phyloP scores from a whole-genome alignment of 2,888 invertebrate species.

The Drosophila subsilvestris region DNA sequence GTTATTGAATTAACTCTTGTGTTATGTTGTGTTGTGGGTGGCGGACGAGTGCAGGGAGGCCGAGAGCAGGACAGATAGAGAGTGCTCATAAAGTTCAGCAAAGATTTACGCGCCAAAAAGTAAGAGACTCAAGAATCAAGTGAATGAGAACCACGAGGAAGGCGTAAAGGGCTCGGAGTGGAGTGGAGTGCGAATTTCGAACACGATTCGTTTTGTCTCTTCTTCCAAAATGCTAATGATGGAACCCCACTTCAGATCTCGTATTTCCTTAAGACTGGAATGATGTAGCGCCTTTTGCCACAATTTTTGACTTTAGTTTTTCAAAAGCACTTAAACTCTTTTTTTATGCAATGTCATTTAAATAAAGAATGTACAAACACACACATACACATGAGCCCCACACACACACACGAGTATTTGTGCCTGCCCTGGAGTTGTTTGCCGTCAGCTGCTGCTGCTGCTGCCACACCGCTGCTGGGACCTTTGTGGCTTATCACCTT shows the following conservation, averaged over 20 bases:
- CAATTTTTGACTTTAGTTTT: conserved; percentile 34
- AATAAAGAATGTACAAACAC: conserved; percentile 35
- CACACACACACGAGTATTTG: neutral
- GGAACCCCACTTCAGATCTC: conserved; percentile 34
- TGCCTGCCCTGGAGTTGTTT: conserved; percentile 23
- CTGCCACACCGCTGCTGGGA: conserved; percentile 26
- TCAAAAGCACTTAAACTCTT: conserved; percentile 33
- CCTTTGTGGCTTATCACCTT: conserved; percentile 45
- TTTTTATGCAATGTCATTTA: conserved; percentile 43
- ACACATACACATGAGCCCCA: neutral
- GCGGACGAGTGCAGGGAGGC: neutral
- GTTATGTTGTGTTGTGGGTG: neutral
- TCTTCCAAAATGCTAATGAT: conserved; percentile 18
- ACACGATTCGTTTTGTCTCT: conserved; percentile 18
- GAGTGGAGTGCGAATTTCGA: conserved; percentile 20
- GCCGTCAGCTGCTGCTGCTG: conserved; percentile 42
- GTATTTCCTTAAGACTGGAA: conserved; percentile 26
- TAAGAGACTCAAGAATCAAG: neutral
- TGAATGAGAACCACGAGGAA: conserved; percentile 1
- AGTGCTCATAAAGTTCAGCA: conserved; percentile 33
- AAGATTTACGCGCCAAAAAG: conserved; percentile 54
- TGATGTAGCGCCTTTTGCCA: conserved; percentile 41
- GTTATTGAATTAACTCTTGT: neutral
- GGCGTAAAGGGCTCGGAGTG: neutral
- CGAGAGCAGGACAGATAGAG: neutral